Percentiles rank a stretch among this genome's conserved stretches.
Conservation (phyloP, 1,140 invertebrate species). For the Fopius arisanus region DNA sequence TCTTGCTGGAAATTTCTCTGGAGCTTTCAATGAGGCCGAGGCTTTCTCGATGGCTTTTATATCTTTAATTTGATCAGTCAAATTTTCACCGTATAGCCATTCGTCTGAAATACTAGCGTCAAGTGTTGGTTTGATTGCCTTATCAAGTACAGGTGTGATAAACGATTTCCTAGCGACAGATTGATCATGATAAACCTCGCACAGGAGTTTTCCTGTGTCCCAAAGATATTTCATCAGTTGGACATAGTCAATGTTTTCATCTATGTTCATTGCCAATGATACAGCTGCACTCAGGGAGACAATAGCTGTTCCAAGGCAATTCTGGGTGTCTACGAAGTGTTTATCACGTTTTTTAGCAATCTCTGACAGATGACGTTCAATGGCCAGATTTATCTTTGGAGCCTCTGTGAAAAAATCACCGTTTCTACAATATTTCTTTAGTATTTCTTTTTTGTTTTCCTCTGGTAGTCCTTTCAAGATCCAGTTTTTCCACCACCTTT, state of each 20-base stretch:
- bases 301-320: no score
- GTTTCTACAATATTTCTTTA: slow-evolving; percentile 28
- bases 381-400: no score
- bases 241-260: no score
- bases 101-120: slow-evolving; percentile 15
- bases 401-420: slow-evolving; percentile 23
- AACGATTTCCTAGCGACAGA: slow-evolving; percentile 24
- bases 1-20: background rate
- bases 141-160: slow-evolving; percentile 27
- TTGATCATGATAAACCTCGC: slow-evolving; percentile 19
- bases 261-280: no score
- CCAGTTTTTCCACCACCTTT: slow-evolving; percentile 28
- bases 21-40: background rate
- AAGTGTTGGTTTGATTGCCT: slow-evolving; percentile 17
- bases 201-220: slow-evolving; percentile 17
- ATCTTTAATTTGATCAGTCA: slow-evolving; percentile 22
- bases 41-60: slow-evolving; percentile 20
- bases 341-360: no score
- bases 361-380: no score
- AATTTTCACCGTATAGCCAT: slow-evolving; percentile 30
- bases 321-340: no score
- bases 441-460: slow-evolving; percentile 29
- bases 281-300: no score
- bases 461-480: slow-evolving; percentile 28
- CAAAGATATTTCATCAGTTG: no score